Evolutionary conservation across 2,797 vertebrate genomes (phyloP), one percentile per base, ranked within the genome.

Genomic region (Lateolabrax maculatus): DNA sequence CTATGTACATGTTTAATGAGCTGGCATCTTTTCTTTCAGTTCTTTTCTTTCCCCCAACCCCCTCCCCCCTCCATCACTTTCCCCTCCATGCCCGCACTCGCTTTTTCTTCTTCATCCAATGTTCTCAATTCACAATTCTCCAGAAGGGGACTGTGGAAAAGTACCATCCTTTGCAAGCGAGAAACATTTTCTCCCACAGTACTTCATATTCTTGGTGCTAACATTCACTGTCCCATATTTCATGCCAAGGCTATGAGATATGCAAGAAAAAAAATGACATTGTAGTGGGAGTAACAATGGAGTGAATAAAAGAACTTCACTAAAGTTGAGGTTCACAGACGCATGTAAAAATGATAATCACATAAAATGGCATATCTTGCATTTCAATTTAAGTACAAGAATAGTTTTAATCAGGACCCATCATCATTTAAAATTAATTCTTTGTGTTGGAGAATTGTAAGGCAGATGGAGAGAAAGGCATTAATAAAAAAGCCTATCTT

Each of bases 321-420:
- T 13, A 25, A 69, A 69, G 65, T 75, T 49, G 11, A 16, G 41
- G 79, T 75, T 77, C 75, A 65, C 48, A 71, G 76, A 71, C 53
- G 65, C 70, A 29, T 31, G 73, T 73, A 16, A 79, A 62, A 70
- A 36, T 19, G 81, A 86, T 84, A 90, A 90, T 90, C 64, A 73
- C 37, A 83, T 74, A 81, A 92, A 92, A 92, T 61, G 41, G 70
- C 76, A 77, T 58, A 87, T 91, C 90, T 84, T 90, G 87, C 85
- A 90, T 90, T 94, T 93, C 87, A 91, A 90, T 91, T 92, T 77
- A 90, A 82, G 85, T 70, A 85, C 75, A 86, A 92, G 77, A 93
- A 90, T 87, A 84, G 84, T 84, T 85, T 86, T 90, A 92, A 95
- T 92, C 88, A 87, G 86, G 61, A 68, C 29, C 49, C 63, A 65